Base-by-base conservation (phyloP, 2,113 vertebrate genomes). In the Mormyrus lacerda region DNA sequence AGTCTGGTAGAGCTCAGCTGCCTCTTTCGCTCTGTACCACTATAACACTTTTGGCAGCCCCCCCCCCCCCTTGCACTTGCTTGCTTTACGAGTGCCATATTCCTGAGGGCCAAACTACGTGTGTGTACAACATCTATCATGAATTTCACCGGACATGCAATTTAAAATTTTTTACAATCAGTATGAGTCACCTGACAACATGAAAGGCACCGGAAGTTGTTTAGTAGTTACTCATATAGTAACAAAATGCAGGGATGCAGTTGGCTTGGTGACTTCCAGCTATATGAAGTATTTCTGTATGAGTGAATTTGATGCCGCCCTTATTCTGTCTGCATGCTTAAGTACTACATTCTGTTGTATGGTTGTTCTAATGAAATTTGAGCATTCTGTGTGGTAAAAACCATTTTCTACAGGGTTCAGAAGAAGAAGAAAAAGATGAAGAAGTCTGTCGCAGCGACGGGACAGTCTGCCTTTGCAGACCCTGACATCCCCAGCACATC, bases 371-470 rank as follows among this genome's bases (percentile, higher is more conserved):
- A 39, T 21, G 11, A 2, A 39, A 39, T 76, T 35, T 39, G 31
- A 24, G 17, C 44, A 45, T 84, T n/a, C 19, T 44, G 8, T 84
- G 82, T 11, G 82, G 42, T 84, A 84, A 84, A 47, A 84, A n/a
- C 27, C 53, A 88, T 93, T 91, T 87, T 50, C 92, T 92, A 93
- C 94, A 95, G 94, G 92, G 89, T 91, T 90, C 94, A 94, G 92
- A 96, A 94, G 92, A 97, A 95, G 91, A 94, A 96, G 91, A 97
- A 96, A 93, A 95, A 92, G 89, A 84, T 95, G 91, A 95, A 95
- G 85, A 96, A 92, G 92, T 69, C 87, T 5, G 92, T 89, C 69
- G 88, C 90, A 88, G 55, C 93, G 86, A 92, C 94, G 3, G 92
- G 93, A 91, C 90, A 91, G 91, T 85, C 92, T 84, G 84, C 89